Evolutionary conservation across 2,113 vertebrate genomes (phyloP).

Genomic region (Dromiciops gliroides): DNA sequence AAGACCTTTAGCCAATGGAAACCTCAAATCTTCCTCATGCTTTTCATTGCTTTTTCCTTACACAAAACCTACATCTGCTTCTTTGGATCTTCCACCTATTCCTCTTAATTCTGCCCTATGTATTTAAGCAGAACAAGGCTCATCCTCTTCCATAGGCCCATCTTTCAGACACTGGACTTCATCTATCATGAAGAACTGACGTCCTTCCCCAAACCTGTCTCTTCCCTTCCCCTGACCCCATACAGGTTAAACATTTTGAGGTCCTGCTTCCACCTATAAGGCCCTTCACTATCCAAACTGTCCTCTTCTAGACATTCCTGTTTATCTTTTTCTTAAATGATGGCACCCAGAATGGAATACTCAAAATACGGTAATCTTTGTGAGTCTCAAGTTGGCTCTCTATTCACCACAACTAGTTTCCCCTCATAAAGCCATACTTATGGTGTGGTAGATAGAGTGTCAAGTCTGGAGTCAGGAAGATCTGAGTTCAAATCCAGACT

Average conservation of each 20-base stretch:
- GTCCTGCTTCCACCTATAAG: neutral
- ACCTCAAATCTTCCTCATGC: neutral
- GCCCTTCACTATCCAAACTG: neutral
- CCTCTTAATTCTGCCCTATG: neutral
- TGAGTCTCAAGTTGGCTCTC: neutral
- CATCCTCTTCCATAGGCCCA: neutral
- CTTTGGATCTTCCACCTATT: neutral
- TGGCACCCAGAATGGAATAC: neutral
- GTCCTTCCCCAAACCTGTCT: neutral
- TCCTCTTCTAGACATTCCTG: neutral
- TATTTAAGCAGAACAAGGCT: neutral
- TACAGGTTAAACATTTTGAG: neutral
- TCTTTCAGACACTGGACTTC: neutral
- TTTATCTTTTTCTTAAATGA: neutral
- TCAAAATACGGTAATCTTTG: neutral
- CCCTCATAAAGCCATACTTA: neutral
- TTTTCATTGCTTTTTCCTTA: neutral
- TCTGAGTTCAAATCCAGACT: neutral
- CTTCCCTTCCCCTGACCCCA: neutral
- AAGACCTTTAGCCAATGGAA: neutral
- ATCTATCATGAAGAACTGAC: neutral
- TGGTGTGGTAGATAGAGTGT: neutral
- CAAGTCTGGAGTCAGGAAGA: neutral
- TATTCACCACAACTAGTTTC: neutral
- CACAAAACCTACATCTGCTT: neutral